Base-by-base conservation (phyloP, 1,140 invertebrate genomes). In the Heliconius hermathena region DNA sequence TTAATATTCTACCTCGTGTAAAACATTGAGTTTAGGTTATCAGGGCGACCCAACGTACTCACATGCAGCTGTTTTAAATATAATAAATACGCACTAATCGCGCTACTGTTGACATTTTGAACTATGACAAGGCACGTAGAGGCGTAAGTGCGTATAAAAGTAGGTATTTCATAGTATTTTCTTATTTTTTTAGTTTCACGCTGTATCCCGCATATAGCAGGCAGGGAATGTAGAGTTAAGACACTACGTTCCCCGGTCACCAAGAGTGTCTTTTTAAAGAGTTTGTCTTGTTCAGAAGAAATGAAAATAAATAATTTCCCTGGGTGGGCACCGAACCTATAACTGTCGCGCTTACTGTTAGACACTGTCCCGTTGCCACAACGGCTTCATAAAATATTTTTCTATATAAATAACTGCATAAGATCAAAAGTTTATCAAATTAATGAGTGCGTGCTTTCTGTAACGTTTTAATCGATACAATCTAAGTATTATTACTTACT, bases 11-110 rank as follows among this genome's bases (percentile, higher is more conserved):
- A 78, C 76, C 76, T 78, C 76, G 76, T 78, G 76, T 78, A 78
- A 60, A 73, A 71, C 71, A 78, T 78, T 66, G 76, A 78, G 46
- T 73, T 49, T 22, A 71, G 71, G 76, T 78, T 78, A 78, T 78
- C 76, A 46, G 29, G 41, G 11, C 60, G 77, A 78, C 82, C 80
- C 74, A 18, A 66, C 60, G 26, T 66, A 66, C 60, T 26, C 26
- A 9, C 13, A 20, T 79, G 80, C 81, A 82, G 81, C 81, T 82
- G 81, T 74, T 76, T 70, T 71, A 71, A 29, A 70, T 76, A 76
- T 76, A 76, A 46, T 76, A 76, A 82, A 29, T 82, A 82, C 81
- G 81, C 77, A 82, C 77, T 73, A 78, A 78, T 73, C 72, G 38
- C n/a, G 46, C 33, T 71, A 66, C n/a, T 49, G 22, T 77, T 77